Base-by-base conservation (phyloP, 2,888 invertebrate genomes). In the Congeria kusceri region DNA sequence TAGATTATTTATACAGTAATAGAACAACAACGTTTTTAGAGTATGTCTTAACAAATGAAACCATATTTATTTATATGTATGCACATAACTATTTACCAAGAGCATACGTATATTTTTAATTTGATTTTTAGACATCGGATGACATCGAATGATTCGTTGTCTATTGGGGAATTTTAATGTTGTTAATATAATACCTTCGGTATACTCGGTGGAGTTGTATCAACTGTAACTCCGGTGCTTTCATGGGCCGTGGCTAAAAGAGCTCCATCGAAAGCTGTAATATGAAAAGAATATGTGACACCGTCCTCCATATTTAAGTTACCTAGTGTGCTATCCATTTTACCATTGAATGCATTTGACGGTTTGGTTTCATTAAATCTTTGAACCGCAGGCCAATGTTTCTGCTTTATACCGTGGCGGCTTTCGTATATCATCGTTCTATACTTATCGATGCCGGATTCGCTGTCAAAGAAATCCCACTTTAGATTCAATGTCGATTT, bases 221-320 rank as follows among this genome's bases (percentile, higher is more conserved):
- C 90, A 23, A 90, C 74, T 1, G 75, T 84, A 13, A 89, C 84
- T 5, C 87, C 88, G 4, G 67, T 44, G 0, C 88, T 86, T 64
- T 89, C 85, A 7, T 86, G 85, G 1, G 83, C 72, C 2, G 86
- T 81, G 7, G 87, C 71, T 64, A 88, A 69, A 18, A 72, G 46
- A 9, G 87, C 88, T 11, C 84, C 69, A 62, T 88, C 88, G 9
- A 87, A 32, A 3, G 88, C 87, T 5, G 86, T 86, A 15, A 88
- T 87, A 28, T 82, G 80, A 18, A 87, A 57, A 46, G 78, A 77
- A 73, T 88, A 88, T 27, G 53, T 69, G 9, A 81, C 83, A 18
- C 88, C 88, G 70, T 83, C 78, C 64, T 27, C n/a, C 15, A 88
- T 59, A 11, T 27, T 63, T 11, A 87, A 44, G 4, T 29, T 32